A percentile compares a stretch with the other conserved stretches of the same genome.
Evolutionary conservation across 2,797 vertebrate species (phyloP).

Genomic region (Netta rufina): DNA sequence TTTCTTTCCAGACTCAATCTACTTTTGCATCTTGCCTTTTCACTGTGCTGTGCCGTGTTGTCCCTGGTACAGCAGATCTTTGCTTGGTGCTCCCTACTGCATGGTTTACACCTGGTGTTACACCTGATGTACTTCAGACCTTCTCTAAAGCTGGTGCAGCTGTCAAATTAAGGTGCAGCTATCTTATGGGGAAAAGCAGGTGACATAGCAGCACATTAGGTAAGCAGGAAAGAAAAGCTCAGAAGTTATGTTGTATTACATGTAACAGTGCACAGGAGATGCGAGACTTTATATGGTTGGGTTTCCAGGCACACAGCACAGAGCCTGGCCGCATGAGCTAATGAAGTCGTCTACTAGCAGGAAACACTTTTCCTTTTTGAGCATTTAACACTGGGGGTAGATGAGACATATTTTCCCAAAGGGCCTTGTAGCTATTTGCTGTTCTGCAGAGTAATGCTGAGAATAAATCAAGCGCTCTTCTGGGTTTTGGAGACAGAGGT

Average conservation of each 20-base stretch:
- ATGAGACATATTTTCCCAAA: not conserved
- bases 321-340: not conserved
- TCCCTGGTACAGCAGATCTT: not conserved
- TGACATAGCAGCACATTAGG: rapidly evolving
- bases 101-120: not conserved
- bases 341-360: not conserved
- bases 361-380: not conserved
- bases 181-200: not conserved
- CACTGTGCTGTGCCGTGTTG: not conserved
- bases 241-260: not conserved
- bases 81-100: not conserved
- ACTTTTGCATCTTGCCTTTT: not conserved
- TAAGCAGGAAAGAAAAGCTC: not conserved
- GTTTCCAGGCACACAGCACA: not conserved
- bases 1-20: not conserved
- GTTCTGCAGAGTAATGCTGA: not conserved
- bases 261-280: not conserved
- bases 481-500: not conserved
- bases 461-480: not conserved
- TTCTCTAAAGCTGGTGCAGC: not conserved
- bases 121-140: not conserved
- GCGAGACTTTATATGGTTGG: not conserved
- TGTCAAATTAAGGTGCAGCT: not conserved
- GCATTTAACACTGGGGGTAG: not conserved
- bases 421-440: not conserved